These are phyloP conservation scores for Serinus canaria DNA, from an alignment of 2,113 vertebrate genomes.

Conservation along the genomic window DNA sequence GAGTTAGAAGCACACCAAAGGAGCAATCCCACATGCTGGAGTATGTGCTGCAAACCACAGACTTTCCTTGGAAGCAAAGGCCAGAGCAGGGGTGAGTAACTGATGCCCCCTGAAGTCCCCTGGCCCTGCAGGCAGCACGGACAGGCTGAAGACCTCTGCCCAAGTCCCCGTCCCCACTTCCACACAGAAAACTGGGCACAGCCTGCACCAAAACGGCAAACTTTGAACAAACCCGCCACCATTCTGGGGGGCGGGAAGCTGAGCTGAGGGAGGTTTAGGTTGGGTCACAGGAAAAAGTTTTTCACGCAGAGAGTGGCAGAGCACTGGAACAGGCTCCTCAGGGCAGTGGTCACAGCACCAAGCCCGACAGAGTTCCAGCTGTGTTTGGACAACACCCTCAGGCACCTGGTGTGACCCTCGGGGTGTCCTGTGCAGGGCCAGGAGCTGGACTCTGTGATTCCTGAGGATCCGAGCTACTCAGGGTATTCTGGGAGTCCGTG, in stretches of 20 bases:
- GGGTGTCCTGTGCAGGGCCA: not conserved
- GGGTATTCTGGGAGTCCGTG: not conserved
- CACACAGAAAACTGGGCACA: not conserved
- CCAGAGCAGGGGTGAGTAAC: not conserved
- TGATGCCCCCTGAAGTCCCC: accelerated
- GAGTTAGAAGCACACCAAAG: not conserved
- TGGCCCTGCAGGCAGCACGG: not conserved
- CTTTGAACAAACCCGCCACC: not conserved
- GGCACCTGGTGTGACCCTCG: not conserved
- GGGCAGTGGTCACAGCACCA: not conserved
- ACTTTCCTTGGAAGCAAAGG: not conserved
- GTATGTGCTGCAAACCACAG: accelerated
- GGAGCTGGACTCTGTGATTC: not conserved
- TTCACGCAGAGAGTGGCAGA: no score
- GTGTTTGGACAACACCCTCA: accelerated
- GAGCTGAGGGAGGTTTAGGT: not conserved
- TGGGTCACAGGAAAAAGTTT: not conserved
- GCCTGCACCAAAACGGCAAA: not conserved
- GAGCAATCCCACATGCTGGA: accelerated
- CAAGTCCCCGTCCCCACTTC: not conserved
- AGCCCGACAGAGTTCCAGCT: not conserved
- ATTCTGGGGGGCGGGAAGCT: accelerated
- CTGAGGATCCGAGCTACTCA: not conserved
- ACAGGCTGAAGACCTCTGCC: not conserved
- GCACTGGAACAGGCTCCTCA: not conserved